phyloP scores from a whole-genome alignment of 2,888 invertebrate genomes.

The Eupithecia vulgata region DNA sequence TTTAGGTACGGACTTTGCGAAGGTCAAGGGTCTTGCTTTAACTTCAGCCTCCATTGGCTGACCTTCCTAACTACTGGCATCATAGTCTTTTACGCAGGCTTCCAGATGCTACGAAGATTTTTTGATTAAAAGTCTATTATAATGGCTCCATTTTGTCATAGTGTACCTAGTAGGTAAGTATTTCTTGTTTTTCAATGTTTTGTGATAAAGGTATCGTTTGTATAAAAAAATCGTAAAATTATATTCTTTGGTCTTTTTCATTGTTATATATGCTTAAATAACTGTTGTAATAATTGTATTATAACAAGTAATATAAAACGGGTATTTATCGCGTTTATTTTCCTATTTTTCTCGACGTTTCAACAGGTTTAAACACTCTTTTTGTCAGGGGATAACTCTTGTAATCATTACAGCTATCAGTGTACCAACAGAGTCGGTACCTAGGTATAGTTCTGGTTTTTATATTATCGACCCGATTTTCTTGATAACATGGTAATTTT shows the following conservation, averaged over 20 bases:
- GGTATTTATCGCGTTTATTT: too few species aligned
- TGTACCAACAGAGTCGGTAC: too few species aligned
- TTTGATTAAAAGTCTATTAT: not conserved
- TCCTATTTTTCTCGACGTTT: too few species aligned
- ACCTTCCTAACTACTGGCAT: not conserved
- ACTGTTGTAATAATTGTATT: too few species aligned
- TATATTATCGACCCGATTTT: not conserved
- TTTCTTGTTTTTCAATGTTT: not conserved
- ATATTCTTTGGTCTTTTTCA: not conserved
- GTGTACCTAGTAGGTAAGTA: not conserved
- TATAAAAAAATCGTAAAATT: not conserved
- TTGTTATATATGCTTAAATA: not conserved
- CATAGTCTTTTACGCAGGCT: not conserved
- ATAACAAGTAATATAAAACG: too few species aligned
- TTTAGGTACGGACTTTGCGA: constrained; percentile 43
- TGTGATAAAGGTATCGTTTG: not conserved
- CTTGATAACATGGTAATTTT: not conserved
- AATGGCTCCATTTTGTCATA: not conserved
- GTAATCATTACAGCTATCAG: too few species aligned
- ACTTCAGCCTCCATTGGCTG: constrained; percentile 1
- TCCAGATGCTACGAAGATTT: not conserved
- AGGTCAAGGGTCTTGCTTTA: constrained; percentile 22
- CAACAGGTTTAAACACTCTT: too few species aligned
- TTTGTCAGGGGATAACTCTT: too few species aligned
- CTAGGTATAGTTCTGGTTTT: too few species aligned